Conservation (phyloP, 92 coral and sea anemone genomes). For the Umimayanthus chanpuru region DNA sequence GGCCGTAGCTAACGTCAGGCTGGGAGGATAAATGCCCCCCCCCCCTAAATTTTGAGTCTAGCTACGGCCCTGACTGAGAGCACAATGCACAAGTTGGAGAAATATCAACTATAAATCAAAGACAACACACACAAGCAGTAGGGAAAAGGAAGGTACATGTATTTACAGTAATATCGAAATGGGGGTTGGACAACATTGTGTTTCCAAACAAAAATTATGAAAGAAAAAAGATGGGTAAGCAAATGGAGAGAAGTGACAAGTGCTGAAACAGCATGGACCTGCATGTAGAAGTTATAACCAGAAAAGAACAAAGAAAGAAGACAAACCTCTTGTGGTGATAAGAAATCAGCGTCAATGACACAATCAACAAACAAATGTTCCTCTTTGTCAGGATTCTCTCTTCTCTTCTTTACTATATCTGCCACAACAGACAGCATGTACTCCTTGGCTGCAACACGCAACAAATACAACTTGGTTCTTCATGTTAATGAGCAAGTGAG, state of each 20-base stretch:
- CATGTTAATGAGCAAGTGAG: not conserved
- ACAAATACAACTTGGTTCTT: not conserved
- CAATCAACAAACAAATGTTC: slow-evolving; percentile 83
- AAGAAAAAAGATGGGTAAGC: too few relatives aligned
- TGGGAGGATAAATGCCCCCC: too few relatives aligned
- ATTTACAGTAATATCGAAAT: too few relatives aligned
- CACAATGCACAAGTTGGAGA: too few relatives aligned
- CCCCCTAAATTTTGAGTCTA: too few relatives aligned
- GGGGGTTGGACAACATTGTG: too few relatives aligned
- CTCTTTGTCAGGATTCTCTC: slow-evolving; percentile 55
- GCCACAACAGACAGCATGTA: slow-evolving; percentile 51
- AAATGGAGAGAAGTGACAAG: not conserved
- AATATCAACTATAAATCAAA: too few relatives aligned
- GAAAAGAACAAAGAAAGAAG: not conserved
- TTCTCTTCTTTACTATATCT: slow-evolving; percentile 53
- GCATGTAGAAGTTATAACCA: not conserved
- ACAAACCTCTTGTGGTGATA: slow-evolving; percentile 82
- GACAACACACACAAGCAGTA: too few relatives aligned
- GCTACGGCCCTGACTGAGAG: too few relatives aligned
- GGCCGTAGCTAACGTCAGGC: too few relatives aligned
- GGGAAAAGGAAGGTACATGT: too few relatives aligned
- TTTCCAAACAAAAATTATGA: too few relatives aligned
- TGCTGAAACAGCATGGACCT: not conserved
- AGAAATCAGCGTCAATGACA: slow-evolving; percentile 69
- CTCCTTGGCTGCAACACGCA: slow-evolving; percentile 36